Evolutionary conservation across 2,113 vertebrate genomes (phyloP), one percentile per base, ranked within the genome.

Genomic region (Microcebus ravelobensis): DNA sequence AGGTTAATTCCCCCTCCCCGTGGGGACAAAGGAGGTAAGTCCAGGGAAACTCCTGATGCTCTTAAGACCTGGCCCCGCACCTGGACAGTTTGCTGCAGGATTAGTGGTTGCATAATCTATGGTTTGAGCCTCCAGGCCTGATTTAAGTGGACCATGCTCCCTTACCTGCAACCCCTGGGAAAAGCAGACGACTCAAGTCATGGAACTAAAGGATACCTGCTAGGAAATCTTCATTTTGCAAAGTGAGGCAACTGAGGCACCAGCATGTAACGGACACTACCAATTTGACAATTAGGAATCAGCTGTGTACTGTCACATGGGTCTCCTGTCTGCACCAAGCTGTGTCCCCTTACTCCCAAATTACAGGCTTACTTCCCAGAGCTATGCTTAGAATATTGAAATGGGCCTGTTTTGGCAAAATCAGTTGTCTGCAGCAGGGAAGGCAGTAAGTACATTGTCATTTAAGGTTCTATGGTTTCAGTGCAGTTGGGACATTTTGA

Each of bases 121-220:
- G 25, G 20, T 10, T 1, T 27, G n/a, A 92, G 31, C n/a, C 21
- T 50, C 50, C 27, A 39, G 74, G 29, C 29, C 57, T 18, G 55
- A 59, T 59, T 36, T 14, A 10, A 57, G 31, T 39, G 68, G 61
- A 15, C 67, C 25, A 13, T 9, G 86, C 1, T 42, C 52, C 6
- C 23, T 3, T 12, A 8, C n/a, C 45, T 29, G 6, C 0, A 39
- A 52, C 4, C 6, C 36, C 6, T 1, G 25, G 71, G n/a, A 27
- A 36, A 27, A 39, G 48, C 0, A 93, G 55, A 52, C 48, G 61
- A 18, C 82, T 36, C 31, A 6, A 27, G 31, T 9, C 29, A 5
- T 15, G 57, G 27, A 48, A n/a, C 50, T 20, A 42, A 45, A 85
- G 70, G 31, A 4, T 21, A 21, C 17, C n/a, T 65, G 36, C 20